Conservation (phyloP, 2,888 invertebrate genomes). For the Zygogramma bicolorata region DNA sequence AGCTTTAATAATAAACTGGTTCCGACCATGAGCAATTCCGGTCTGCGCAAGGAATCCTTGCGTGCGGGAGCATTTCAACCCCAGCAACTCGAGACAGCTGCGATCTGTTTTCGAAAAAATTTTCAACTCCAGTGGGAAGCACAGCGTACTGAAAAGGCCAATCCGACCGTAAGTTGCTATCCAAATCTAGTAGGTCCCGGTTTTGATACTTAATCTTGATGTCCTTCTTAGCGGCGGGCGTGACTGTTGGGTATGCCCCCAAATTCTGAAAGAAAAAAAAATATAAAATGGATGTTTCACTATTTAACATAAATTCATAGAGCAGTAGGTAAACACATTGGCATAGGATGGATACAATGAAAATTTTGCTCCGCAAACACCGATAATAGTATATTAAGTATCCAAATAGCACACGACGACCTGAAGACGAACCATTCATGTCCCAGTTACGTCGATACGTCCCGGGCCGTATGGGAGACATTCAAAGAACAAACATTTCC, state of each 20-base stretch:
- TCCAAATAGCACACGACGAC: no score
- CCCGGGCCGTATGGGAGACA: no score
- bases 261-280: neutral
- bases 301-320: no score
- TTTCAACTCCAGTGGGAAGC: constrained; percentile 23
- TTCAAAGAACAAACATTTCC: no score
- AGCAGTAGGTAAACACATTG: no score
- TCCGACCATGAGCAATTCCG: constrained; percentile 37
- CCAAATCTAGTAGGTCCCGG: constrained; percentile 45
- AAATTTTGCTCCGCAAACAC: no score
- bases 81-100: constrained; percentile 43
- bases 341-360: no score
- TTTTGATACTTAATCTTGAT: constrained; percentile 37
- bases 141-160: constrained; percentile 27
- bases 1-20: constrained; percentile 22
- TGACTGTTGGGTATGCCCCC: neutral
- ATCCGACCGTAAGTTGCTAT: constrained; percentile 23
- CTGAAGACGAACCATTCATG: no score
- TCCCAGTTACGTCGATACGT: no score
- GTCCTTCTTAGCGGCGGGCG: neutral
- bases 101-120: constrained; percentile 47
- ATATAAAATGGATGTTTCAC: no score
- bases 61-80: constrained; percentile 34
- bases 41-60: constrained; percentile 20
- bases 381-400: no score